Evolutionary conservation across 1,140 invertebrate species (phyloP), one percentile per base, ranked within the genome.

Genomic region (Eumaeus atala): DNA sequence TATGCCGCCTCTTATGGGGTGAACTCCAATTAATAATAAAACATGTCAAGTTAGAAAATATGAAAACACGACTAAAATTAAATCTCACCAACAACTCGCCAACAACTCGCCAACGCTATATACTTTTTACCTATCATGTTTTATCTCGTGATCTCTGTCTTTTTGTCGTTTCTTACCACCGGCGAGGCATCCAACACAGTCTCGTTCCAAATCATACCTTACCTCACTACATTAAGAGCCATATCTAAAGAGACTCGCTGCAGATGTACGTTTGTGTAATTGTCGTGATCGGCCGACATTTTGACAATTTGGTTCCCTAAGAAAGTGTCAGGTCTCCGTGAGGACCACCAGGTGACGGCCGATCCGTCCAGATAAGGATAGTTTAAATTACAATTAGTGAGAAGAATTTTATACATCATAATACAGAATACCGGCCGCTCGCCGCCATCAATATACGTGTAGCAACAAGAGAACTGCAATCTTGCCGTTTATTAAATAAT

Each of bases 301-400:
- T 80, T 78, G 78, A 82, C 78, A 82, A 80, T 82, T 77, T 74
- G 67, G 72, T 77, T 70, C 74, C 58, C 59, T 62, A 70, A 64
- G 75, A 79, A 82, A 82, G 77, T 84, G 78, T 78, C 80, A 80
- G 71, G 58, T 63, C 59, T 58, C 37, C 60, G 58, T 67, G 73
- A 74, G 63, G 78, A 82, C 78, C 81, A 82, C 78, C 81, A 55
- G 64, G 75, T 51, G 64, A 59, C 59, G 69, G 68, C 67, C 68
- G 64, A 59, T 57, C 66, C 21, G 69, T 74, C 69, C 51, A 58
- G 58, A 83, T 83, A 77, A 68, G 38, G 56, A 72, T 81, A 78
- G 80, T 79, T 81, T 77, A 79, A 77, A 75, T 80, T 76, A 79
- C 74, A 77, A 82, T 82, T 77, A 79, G 71, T 77, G 61, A 72